Evolutionary conservation across 2,888 invertebrate species (phyloP).

Genomic region (Drosophila hamatofila): DNA sequence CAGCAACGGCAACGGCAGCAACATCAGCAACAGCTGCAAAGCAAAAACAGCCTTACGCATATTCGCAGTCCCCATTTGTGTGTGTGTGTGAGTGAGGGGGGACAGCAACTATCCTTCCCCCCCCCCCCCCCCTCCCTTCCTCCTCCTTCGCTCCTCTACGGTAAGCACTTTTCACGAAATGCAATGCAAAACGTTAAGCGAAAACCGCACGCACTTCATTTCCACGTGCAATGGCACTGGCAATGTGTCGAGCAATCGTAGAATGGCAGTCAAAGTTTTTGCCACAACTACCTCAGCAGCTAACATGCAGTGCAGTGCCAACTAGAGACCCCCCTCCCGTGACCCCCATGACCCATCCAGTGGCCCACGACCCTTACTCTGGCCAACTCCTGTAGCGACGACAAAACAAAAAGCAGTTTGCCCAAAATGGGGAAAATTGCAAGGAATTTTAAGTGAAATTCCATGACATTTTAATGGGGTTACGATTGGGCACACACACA

Average conservation of each 20-base stretch:
- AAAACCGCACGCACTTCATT: conserved; percentile 67
- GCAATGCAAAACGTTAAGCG: conserved; percentile 50
- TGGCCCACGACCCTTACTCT: too few relatives aligned
- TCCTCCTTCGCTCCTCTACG: too few relatives aligned
- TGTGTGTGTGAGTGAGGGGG: neutral
- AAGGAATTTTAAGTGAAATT: conserved; percentile 76
- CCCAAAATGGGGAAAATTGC: conserved; percentile 62
- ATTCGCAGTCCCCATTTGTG: conserved; percentile 55
- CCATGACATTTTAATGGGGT: conserved; percentile 79
- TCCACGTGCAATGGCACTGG: conserved; percentile 69
- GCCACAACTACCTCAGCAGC: conserved; percentile 39
- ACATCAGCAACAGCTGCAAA: neutral
- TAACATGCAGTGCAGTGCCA: conserved; percentile 15
- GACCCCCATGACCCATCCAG: too few relatives aligned
- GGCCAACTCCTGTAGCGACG: conserved; percentile 10
- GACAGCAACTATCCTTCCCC: neutral
- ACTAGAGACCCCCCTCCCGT: neutral
- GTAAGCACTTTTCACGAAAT: conserved; percentile 16
- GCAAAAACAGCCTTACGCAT: conserved; percentile 59
- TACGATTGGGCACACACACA: conserved; percentile 43
- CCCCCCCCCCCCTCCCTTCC: too few relatives aligned
- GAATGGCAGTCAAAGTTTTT: conserved; percentile 74
- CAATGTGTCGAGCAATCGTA: conserved; percentile 65
- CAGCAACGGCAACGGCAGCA: neutral
- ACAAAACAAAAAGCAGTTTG: conserved; percentile 63